A percentile compares a stretch with the other conserved stretches of the same genome.
These are phyloP conservation scores for Trachelus troglodyta DNA, from an alignment of 2,888 invertebrate species.

Conservation along the genomic window DNA sequence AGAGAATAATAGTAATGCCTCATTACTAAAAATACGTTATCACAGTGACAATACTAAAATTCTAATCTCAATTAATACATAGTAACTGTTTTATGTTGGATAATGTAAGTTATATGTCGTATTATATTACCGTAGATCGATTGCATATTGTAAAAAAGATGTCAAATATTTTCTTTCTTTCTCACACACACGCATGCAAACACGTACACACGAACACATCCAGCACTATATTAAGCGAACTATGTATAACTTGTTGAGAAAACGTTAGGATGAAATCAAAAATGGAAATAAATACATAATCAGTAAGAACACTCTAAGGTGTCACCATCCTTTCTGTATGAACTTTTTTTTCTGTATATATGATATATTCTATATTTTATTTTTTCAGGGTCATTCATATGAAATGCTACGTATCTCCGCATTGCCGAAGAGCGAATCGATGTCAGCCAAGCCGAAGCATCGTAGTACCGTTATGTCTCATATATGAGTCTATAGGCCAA, in stretches of 20 bases:
- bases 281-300: neutral
- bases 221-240: neutral
- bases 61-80: neutral
- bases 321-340: neutral
- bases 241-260: neutral
- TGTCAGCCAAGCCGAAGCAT: constrained; percentile 57
- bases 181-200: too few relatives aligned
- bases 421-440: constrained; percentile 49
- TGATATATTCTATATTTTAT: neutral
- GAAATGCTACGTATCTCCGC: constrained; percentile 19
- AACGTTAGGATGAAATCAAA: neutral
- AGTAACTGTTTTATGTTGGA: neutral
- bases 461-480: constrained; percentile 64
- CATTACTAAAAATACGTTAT: neutral
- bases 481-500: constrained; percentile 50
- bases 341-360: neutral
- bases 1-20: neutral
- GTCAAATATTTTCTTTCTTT: neutral
- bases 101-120: neutral
- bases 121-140: neutral
- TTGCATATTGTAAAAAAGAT: neutral
- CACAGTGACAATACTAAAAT: neutral
- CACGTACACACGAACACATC: neutral
- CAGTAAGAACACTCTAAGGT: neutral
- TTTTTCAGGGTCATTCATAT: neutral